Evolutionary conservation across 2,888 invertebrate species (phyloP).

Genomic region (Minunthozetes semirufus): DNA sequence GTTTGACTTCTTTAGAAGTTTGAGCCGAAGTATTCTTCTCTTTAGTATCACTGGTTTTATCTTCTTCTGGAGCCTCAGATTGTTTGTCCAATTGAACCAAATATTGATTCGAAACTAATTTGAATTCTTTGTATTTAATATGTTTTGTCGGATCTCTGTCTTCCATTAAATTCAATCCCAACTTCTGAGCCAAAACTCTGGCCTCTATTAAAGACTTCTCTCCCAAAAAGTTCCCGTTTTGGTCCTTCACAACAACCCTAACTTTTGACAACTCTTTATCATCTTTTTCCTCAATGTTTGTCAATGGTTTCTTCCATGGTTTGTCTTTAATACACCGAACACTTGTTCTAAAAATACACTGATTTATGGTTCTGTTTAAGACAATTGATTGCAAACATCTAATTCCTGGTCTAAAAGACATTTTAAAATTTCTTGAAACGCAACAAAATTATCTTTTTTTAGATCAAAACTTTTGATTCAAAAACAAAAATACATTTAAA

Average conservation of each 20-base stretch:
- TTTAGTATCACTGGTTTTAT: background rate
- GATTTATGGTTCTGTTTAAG: background rate
- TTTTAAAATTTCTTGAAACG: background rate
- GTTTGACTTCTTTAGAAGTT: conserved; percentile 12
- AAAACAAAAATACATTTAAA: no score
- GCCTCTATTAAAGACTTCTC: conserved; percentile 19
- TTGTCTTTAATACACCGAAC: background rate
- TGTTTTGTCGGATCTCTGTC: background rate
- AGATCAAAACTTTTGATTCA: no score
- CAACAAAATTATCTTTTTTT: no score
- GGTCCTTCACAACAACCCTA: conserved; percentile 19
- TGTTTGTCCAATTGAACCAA: background rate
- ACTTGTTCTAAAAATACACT: background rate
- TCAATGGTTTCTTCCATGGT: background rate
- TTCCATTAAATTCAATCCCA: conserved; percentile 21
- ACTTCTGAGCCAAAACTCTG: conserved; percentile 28
- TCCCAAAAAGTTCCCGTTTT: conserved; percentile 27
- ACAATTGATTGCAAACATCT: background rate
- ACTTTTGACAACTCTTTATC: background rate
- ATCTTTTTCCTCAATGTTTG: background rate
- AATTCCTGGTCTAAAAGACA: background rate
- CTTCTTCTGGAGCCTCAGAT: background rate
- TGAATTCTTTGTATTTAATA: background rate
- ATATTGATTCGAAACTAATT: conserved; percentile 5
- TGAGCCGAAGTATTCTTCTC: background rate